These are phyloP conservation scores for Triplophysa bombifrons DNA, from an alignment of 2,797 vertebrate genomes.

Conservation along the genomic window DNA sequence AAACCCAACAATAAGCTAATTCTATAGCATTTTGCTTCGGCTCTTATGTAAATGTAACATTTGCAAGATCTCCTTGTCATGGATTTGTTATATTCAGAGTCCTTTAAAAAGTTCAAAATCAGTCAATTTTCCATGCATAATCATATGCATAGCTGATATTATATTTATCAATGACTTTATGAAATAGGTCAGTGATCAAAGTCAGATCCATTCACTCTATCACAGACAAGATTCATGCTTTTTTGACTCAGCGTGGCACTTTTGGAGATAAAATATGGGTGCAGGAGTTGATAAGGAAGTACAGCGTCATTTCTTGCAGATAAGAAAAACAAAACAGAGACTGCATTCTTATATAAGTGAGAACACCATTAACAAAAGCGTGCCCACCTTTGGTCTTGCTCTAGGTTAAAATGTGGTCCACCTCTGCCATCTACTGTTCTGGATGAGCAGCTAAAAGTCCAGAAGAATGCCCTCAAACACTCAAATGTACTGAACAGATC, in stretches of 20 bases:
- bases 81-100: conserved; percentile 66
- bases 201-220: conserved; percentile 62
- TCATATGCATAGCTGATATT: conserved; percentile 78
- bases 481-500: neutral
- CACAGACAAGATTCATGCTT: conserved; percentile 55
- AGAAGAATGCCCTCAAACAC: neutral
- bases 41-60: conserved; percentile 62
- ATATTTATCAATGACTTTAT: conserved; percentile 77
- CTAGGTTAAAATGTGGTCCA: conserved; percentile 30
- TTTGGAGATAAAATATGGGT: conserved; percentile 61
- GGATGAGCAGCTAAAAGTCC: neutral
- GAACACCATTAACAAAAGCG: conserved; percentile 69
- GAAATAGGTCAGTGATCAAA: conserved; percentile 81
- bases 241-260: conserved; percentile 55
- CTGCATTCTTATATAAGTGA: conserved; percentile 79
- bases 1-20: neutral
- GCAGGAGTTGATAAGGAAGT: conserved; percentile 31
- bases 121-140: conserved; percentile 57
- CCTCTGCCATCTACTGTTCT: conserved; percentile 57
- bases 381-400: neutral
- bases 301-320: conserved; percentile 68
- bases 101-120: conserved; percentile 68
- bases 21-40: conserved; percentile 53
- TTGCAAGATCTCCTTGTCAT: conserved; percentile 67
- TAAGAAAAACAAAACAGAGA: conserved; percentile 72